These are phyloP conservation scores for Misgurnus mizolepis DNA, from an alignment of 2,113 vertebrate genomes.

Conservation along the genomic window DNA sequence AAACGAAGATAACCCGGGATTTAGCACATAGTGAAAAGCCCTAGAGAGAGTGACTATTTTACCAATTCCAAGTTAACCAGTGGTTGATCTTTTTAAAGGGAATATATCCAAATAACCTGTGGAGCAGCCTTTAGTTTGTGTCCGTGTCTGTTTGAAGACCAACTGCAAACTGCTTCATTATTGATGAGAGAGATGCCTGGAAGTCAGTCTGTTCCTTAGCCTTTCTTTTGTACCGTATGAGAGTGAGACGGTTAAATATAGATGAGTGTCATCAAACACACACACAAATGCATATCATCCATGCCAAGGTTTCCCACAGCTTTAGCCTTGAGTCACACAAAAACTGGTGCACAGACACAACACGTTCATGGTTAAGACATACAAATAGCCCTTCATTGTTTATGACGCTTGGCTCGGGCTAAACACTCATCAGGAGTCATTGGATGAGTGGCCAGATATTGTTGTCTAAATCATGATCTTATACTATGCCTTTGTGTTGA, in stretches of 20 bases:
- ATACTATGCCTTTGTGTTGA: not conserved
- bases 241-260: conserved; percentile 58
- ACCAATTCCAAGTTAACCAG: not conserved
- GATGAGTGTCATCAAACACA: conserved; percentile 54
- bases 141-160: conserved; percentile 44
- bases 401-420: not conserved
- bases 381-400: conserved; percentile 2
- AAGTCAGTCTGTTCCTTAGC: conserved; percentile 50
- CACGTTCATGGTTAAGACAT: conserved; percentile 9
- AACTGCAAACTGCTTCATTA: conserved; percentile 51
- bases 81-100: conserved; percentile 12
- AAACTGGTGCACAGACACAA: conserved; percentile 30
- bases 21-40: too few species aligned
- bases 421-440: conserved; percentile 25
- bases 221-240: conserved; percentile 54
- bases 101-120: conserved; percentile 17
- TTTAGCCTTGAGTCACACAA: conserved; percentile 11
- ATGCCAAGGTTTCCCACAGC: conserved; percentile 39
- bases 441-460: conserved; percentile 2
- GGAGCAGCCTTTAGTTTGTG: conserved; percentile 8
- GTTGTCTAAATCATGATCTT: not conserved
- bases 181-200: conserved; percentile 54
- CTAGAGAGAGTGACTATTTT: not conserved
- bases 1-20: too few species aligned
- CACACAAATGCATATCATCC: conserved; percentile 34